Evolutionary conservation across 2,888 invertebrate genomes (phyloP).

Genomic region (Synergus umbraculus): DNA sequence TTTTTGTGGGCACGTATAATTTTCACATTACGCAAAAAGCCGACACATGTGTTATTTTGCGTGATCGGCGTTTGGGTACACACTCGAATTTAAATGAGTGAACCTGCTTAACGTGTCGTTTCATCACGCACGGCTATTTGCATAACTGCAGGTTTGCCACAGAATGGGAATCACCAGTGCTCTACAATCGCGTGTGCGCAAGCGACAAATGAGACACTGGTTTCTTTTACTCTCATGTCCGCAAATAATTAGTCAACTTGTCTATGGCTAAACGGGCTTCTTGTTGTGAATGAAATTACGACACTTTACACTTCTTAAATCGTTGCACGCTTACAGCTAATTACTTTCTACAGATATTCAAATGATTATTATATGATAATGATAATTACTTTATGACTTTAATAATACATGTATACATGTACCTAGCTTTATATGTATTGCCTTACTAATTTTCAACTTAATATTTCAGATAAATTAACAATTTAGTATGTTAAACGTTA

Average conservation of each 20-base stretch:
- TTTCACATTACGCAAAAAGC: constrained; percentile 5
- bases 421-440: too few species aligned
- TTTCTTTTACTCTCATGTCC: constrained; percentile 59
- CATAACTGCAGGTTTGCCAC: constrained; percentile 63
- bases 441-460: neutral
- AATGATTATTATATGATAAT: too few species aligned
- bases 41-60: constrained; percentile 31
- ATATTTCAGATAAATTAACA: neutral
- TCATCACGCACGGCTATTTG: constrained; percentile 56
- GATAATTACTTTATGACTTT: neutral
- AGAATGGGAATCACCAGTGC: constrained; percentile 60
- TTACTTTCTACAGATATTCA: neutral
- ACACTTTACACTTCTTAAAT: constrained; percentile 19
- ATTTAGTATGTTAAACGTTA: neutral
- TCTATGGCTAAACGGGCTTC: constrained; percentile 58
- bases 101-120: constrained; percentile 38
- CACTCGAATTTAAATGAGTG: constrained; percentile 33
- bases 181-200: constrained; percentile 19
- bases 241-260: constrained; percentile 64
- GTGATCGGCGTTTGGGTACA: constrained; percentile 31
- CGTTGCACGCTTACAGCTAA: neutral
- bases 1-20: neutral
- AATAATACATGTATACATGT: too few species aligned
- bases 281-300: constrained; percentile 36
- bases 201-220: constrained; percentile 28